Evolutionary conservation across 2,888 invertebrate species (phyloP), one percentile per base, ranked within the genome.

Genomic region (Malacosoma neustria): DNA sequence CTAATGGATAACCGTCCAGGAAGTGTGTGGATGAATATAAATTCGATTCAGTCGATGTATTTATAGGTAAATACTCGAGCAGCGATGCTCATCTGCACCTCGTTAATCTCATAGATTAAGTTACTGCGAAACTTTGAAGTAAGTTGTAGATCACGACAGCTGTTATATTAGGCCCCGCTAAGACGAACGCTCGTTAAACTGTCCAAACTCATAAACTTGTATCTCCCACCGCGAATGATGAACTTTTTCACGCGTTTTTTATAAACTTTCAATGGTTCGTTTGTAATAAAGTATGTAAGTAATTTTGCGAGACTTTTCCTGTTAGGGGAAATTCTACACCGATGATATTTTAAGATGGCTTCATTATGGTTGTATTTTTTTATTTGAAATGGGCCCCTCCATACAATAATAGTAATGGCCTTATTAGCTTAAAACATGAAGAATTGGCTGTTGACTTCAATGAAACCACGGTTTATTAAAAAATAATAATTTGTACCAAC

Each of bases 171-270:
- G 22, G 6, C 22, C 3, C 29, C 32, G 14, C 37, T 22, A 2
- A 29, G 22, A 7, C 5, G 3, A 5, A 22, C 14, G 34, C 42
- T 50, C 49, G 41, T 45, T 42, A 40, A 49, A 45, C 45, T 49
- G 48, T 50, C 42, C 35, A 41, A 49, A 49, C 41, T 48, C 32
- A 32, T 36, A 37, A 36, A 45, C 33, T 30, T 35, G 36, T 45
- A 43, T 47, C 33, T 45, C 36, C 41, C 40, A 47, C 15, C 40
- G 34, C 42, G 37, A 42, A 39, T 37, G 36, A 41, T 40, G 31
- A 22, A 46, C 11, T 34, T 35, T 40, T 39, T 41, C 38, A 36
- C 32, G 22, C 33, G 11, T 15, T 13, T 13, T 13, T 34, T 34
- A 22, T 9, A 22, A 34, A 34, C n/a, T 29, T 34, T 34, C 34